Base-by-base conservation (phyloP, 2,113 vertebrate genomes). In the Nothoprocta pentlandii region DNA sequence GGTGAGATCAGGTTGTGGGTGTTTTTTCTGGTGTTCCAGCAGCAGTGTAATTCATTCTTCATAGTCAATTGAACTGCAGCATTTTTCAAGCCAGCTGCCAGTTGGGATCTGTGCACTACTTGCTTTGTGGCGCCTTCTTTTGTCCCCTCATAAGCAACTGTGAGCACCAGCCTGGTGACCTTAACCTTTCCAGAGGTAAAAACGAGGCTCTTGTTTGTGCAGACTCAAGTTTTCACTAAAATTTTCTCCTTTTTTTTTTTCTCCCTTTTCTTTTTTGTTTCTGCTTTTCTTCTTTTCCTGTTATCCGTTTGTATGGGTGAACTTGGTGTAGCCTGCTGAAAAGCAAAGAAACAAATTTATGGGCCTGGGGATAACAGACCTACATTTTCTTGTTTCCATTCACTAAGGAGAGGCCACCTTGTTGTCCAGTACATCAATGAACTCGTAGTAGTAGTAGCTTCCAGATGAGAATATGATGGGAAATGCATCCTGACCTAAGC, bases 21-120 rank as follows among this genome's bases (percentile, higher is more conserved):
- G 30, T 88, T 92, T 92, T 96, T 86, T 87, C 23, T 21, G 49
- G 16, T 87, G 87, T 92, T 97, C 82, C 94, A 62, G 75, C 70
- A 92, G 92, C 76, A 94, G 92, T 71, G 74, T 92, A 95, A 94
- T 96, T 95, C 92, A 96, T 96, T 97, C 96, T 94, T 96, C 90
- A 95, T 97, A 70, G 32, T 93, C 92, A 95, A 82, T 93, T 96
- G 86, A 96, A 92, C 90, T 91, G 2, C 0, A 90, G 87, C 63
- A 94, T 93, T 94, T 64, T 96, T 92, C 81, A 94, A 94, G 82
- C 93, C 93, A 94, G 95, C 93, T 95, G 91, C 87, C 90, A 92
- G 66, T 96, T 97, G 94, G 92, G 90, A 89, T 94, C 70, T 13
- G 5, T 88, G 70, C 0, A 8, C 64, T 87, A 13, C 74, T 94